Evolutionary conservation across 1,140 invertebrate genomes (phyloP), one percentile per base, ranked within the genome.

Genomic region (Scaptodrosophila lebanonensis): DNA sequence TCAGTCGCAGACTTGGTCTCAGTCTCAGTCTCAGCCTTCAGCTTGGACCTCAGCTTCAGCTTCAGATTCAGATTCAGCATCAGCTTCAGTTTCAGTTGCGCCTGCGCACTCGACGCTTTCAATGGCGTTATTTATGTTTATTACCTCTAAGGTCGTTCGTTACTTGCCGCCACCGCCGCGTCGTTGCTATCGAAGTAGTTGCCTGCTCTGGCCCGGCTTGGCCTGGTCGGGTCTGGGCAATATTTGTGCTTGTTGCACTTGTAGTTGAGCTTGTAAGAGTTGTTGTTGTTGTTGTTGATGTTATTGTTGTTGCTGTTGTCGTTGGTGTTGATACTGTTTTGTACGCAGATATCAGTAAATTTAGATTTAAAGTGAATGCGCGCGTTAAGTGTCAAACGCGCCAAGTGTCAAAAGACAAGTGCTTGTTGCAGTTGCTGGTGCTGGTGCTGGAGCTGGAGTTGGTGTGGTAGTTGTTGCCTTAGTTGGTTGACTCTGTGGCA

Each of bases 51-150:
- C 64, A 51, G 58, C 39, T 58, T 48, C 61, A 53, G 57, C 54
- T 57, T 62, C 62, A 58, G 64, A n/a, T 42, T 38, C 16, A 36
- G 66, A 17, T 66, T 57, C 53, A 45, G 50, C 54, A 66, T 60
- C 64, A 51, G 58, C 39, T 58, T 48, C 61, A 53, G 57, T 58
- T 57, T 62, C 62, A 58, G 64, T 68, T 77, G 64, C 60, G 73
- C 57, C 66, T 79, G 69, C 60, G 39, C n/a, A n/a, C n/a, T n/a
- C n/a, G 22, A 71, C 59, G 76, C 68, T 83, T 79, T 84, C 79
- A 83, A 83, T 83, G 79, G 69, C 79, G 79, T 83, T 84, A 83
- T 83, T 83, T 83, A 83, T 83, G 79, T 83, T 83, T 83, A 83
- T 83, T 83, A 83, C 79, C 79, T 84, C 79, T 83, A 83, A 83